phyloP scores from a whole-genome alignment of 2,113 vertebrate species.

The Siphamia tubifer region DNA sequence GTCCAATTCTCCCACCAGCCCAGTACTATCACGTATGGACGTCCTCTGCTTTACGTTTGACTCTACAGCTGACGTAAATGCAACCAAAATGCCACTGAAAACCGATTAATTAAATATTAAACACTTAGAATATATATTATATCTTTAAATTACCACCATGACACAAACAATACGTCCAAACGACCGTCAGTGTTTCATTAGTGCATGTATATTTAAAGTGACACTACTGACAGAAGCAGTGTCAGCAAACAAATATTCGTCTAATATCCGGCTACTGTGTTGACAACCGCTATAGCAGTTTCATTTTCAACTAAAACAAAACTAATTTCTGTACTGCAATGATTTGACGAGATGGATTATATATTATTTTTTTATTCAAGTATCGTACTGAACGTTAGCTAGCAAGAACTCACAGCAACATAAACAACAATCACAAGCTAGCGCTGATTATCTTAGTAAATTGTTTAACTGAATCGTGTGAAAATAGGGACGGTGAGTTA shows the following conservation, averaged over 20 bases:
- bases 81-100: not conserved
- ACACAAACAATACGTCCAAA: too few species aligned
- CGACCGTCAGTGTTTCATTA: too few species aligned
- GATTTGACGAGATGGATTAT: not conserved
- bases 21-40: not conserved
- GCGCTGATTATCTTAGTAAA: not conserved
- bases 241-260: not conserved
- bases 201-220: not conserved
- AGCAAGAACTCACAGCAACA: not conserved
- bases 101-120: not conserved
- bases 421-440: not conserved
- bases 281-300: not conserved
- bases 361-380: not conserved
- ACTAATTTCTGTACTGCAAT: not conserved
- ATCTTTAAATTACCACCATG: too few species aligned
- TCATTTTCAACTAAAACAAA: not conserved
- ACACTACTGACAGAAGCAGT: not conserved
- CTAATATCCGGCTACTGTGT: not conserved
- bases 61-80: conserved; percentile 8
- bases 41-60: not conserved
- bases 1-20: not conserved
- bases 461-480: not conserved
- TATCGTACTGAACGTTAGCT: not conserved
- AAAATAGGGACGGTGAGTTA: fast-evolving
- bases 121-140: not conserved